Evolutionary conservation across 2,113 vertebrate species (phyloP).

Genomic region (Salvator merianae): DNA sequence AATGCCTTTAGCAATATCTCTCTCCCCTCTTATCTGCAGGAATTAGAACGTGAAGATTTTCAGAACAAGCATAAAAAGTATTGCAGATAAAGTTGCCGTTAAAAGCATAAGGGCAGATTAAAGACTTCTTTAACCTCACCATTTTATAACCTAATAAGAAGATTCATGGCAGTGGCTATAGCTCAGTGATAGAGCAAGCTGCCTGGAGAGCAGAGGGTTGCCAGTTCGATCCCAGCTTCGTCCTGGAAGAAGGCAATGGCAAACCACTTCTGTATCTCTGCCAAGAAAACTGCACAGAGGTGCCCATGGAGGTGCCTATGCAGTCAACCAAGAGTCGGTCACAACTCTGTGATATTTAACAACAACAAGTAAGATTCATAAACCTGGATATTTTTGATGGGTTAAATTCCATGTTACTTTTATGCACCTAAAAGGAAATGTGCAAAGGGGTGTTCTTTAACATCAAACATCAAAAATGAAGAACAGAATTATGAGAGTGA

Average conservation of each 20-base stretch:
- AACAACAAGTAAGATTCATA: neutral
- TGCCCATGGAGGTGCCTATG: too few species aligned
- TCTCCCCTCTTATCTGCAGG: neutral
- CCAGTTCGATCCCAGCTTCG: too few species aligned
- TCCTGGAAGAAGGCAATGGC: too few species aligned
- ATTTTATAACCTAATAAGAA: too few species aligned
- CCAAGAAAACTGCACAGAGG: too few species aligned
- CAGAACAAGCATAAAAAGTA: neutral
- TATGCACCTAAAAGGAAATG: neutral
- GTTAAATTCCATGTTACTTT: neutral
- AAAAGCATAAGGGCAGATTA: neutral
- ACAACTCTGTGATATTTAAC: too few species aligned
- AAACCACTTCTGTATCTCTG: too few species aligned
- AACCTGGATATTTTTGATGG: neutral
- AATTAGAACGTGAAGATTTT: neutral
- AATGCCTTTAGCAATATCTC: neutral
- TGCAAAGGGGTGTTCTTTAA: neutral
- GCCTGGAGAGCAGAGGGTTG: too few species aligned
- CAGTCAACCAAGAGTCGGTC: too few species aligned
- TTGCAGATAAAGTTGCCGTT: neutral
- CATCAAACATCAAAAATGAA: neutral
- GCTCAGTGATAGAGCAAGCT: too few species aligned
- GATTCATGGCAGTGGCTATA: too few species aligned
- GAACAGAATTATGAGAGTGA: neutral
- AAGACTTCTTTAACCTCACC: neutral